Conservation (phyloP, 2,888 invertebrate genomes). For the Choreutis nemorana region DNA sequence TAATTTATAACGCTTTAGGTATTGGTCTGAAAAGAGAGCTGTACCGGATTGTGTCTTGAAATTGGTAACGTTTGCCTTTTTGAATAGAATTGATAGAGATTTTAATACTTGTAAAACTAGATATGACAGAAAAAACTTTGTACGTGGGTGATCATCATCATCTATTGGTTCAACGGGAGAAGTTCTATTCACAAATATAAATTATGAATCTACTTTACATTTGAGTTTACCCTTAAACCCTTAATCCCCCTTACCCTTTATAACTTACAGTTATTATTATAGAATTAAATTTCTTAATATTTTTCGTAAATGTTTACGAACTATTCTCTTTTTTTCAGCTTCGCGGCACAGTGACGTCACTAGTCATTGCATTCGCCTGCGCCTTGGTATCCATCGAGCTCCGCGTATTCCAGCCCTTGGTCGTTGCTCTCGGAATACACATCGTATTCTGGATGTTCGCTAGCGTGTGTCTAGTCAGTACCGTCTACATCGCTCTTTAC, state of each 20-base stretch:
- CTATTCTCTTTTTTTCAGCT: slow-evolving; percentile 25
- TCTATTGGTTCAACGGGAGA: too few species aligned
- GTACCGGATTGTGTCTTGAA: too few species aligned
- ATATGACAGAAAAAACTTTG: neutral
- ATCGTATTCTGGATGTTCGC: slow-evolving; percentile 48
- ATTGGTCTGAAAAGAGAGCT: too few species aligned
- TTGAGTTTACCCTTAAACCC: too few species aligned
- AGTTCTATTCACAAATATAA: neutral
- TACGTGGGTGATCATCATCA: too few species aligned
- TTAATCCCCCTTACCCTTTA: too few species aligned
- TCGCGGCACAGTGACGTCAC: slow-evolving; percentile 50
- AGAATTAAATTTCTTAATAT: neutral
- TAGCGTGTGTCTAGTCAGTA: slow-evolving; percentile 41
- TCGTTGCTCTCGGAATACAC: slow-evolving; percentile 32
- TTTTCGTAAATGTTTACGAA: neutral
- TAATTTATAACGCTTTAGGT: too few species aligned
- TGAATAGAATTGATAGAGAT: neutral
- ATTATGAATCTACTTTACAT: neutral
- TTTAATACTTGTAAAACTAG: too few species aligned
- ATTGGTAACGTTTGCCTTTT: too few species aligned
- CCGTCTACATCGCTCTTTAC: slow-evolving; percentile 35
- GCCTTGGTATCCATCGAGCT: slow-evolving; percentile 44
- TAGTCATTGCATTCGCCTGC: slow-evolving; percentile 50
- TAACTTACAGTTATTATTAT: neutral
- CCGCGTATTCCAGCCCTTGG: slow-evolving; percentile 46